phyloP scores from a whole-genome alignment of 2,797 vertebrate species.

The Acanthurus tractus region DNA sequence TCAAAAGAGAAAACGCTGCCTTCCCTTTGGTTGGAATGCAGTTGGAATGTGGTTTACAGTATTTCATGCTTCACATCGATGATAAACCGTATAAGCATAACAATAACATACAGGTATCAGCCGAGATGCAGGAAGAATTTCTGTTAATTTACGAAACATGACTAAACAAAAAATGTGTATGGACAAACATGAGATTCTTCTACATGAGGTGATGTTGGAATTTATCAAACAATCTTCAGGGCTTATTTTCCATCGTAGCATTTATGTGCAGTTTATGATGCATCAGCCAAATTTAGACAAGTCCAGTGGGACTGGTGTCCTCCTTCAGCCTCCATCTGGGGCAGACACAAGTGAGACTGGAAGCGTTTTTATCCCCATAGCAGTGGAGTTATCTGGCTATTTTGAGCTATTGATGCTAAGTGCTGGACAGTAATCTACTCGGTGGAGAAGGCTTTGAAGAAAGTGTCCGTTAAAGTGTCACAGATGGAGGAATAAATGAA shows the following conservation, averaged over 20 bases:
- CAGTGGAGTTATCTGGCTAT: slow-evolving; percentile 73
- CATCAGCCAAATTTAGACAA: slow-evolving; percentile 49
- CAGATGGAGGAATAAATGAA: slow-evolving; percentile 73
- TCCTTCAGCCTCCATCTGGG: slow-evolving; percentile 27
- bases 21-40: slow-evolving; percentile 29
- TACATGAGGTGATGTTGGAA: neutral
- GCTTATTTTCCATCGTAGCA: slow-evolving; percentile 31
- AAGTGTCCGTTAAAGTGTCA: slow-evolving; percentile 77
- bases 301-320: slow-evolving; percentile 41
- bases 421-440: slow-evolving; percentile 83
- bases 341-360: slow-evolving; percentile 46
- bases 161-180: neutral
- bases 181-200: neutral
- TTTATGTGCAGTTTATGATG: slow-evolving; percentile 38
- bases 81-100: neutral
- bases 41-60: neutral
- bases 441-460: slow-evolving; percentile 76
- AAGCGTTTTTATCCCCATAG: slow-evolving; percentile 65
- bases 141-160: neutral
- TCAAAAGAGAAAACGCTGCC: slow-evolving; percentile 7
- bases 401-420: slow-evolving; percentile 79
- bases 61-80: neutral
- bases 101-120: neutral
- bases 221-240: slow-evolving; percentile 13
- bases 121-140: neutral